These are phyloP conservation scores for Heliconius congener DNA, from an alignment of 1,140 invertebrate species.

Conservation along the genomic window DNA sequence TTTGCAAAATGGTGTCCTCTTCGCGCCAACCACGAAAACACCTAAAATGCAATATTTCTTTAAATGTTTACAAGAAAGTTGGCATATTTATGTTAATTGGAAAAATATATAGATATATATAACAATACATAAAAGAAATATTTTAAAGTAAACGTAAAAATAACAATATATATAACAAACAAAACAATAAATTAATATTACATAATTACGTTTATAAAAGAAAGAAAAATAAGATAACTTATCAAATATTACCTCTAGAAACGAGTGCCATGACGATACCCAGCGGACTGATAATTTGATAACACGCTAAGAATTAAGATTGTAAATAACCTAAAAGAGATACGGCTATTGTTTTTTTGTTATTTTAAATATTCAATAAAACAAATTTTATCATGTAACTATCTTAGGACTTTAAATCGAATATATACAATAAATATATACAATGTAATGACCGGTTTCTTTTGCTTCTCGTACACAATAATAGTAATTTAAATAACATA, in stretches of 20 bases:
- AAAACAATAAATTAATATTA: not conserved
- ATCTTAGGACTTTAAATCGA: not conserved
- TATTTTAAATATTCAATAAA: not conserved
- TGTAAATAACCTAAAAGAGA: conserved; percentile 20
- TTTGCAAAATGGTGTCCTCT: conserved; percentile 70
- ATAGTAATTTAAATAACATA: too few relatives aligned
- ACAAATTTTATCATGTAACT: not conserved
- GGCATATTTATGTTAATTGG: not conserved
- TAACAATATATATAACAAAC: not conserved
- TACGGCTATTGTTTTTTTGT: conserved; percentile 20
- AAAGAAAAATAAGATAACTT: not conserved
- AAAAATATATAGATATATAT: too few relatives aligned
- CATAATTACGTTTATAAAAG: not conserved
- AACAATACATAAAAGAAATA: not conserved
- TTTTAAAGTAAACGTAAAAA: not conserved
- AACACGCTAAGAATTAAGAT: conserved; percentile 15
- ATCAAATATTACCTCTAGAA: conserved; percentile 42
- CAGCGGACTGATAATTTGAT: conserved; percentile 26
- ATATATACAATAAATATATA: too few relatives aligned
- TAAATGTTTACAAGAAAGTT: too few relatives aligned
- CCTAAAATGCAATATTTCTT: conserved; percentile 37
- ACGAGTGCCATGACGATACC: conserved; percentile 40
- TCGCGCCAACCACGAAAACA: conserved; percentile 67
- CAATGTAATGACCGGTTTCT: too few relatives aligned
- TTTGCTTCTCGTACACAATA: too few relatives aligned